Percentiles rank a stretch among this genome's conserved stretches.
These are phyloP conservation scores for Luffia ferchaultella DNA, from an alignment of 2,888 invertebrate species.

Conservation along the genomic window DNA sequence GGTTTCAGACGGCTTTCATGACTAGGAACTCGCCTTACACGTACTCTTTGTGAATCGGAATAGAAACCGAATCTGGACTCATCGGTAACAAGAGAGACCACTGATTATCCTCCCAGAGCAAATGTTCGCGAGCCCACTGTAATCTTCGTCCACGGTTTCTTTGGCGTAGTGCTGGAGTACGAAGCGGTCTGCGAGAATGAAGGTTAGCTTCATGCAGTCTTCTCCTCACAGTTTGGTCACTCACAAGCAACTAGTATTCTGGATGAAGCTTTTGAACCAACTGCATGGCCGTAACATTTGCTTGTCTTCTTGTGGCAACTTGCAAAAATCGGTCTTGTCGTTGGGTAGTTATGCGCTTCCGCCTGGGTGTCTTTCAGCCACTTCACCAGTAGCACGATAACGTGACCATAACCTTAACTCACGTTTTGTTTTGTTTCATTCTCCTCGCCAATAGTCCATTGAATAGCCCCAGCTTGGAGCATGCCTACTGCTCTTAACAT, in stretches of 20 bases:
- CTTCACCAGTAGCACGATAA: neutral
- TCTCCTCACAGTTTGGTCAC: slow-evolving; percentile 14
- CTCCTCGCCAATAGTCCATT: slow-evolving; percentile 4
- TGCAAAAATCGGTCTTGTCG: slow-evolving; percentile 9
- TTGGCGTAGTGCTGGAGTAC: slow-evolving; percentile 8
- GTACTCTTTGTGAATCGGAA: slow-evolving; percentile 7
- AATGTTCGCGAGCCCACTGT: too few relatives aligned
- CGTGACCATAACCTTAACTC: neutral
- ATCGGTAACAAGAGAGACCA: slow-evolving; percentile 9
- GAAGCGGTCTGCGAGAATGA: slow-evolving; percentile 12
- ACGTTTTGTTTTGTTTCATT: slow-evolving; percentile 1
- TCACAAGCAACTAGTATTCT: slow-evolving; percentile 11
- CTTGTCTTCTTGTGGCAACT: slow-evolving; percentile 3
- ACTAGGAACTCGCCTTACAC: too few relatives aligned
- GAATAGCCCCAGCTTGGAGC: slow-evolving; percentile 6
- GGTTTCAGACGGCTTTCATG: too few relatives aligned
- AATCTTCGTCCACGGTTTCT: too few relatives aligned
- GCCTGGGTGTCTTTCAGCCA: neutral
- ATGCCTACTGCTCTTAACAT: too few relatives aligned
- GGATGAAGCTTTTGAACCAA: slow-evolving; percentile 7
- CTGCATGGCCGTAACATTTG: too few relatives aligned
- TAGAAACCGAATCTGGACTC: slow-evolving; percentile 11
- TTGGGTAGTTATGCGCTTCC: slow-evolving; percentile 1
- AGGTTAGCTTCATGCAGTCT: slow-evolving; percentile 13
- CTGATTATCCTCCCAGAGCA: slow-evolving; percentile 5